Base-by-base conservation (phyloP, 1,140 invertebrate species). In the Rhyacophila brunnea region DNA sequence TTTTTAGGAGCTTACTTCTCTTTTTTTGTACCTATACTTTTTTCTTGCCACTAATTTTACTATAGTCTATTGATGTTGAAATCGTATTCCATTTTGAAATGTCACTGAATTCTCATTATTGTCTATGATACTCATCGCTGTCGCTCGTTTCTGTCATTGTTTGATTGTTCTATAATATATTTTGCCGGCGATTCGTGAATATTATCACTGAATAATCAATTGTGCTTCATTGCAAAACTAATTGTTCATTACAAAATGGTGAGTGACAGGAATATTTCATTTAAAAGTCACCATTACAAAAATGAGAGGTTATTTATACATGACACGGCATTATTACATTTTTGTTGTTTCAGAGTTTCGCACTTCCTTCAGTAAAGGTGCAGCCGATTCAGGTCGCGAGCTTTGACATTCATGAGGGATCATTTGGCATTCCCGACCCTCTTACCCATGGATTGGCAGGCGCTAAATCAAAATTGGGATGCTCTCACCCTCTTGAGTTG, bases 341-440 rank as follows among this genome's bases (percentile, higher is more conserved):
- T 14, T 65, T 65, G 62, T 43, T 36, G 64, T 79, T 80, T 60
- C 65, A 83, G 83, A 83, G 81, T 77, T 83, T 83, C 49, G 80
- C 75, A 50, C 72, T 82, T 45, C 74, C 80, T 18, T 68, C 79
- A 17, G n/a, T 82, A 0, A 78, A 80, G 68, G 70, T 78, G 17
- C 78, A 76, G 58, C 70, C 54, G 28, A 36, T 38, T 19, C 36
- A 40, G 23, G 48, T 36, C 46, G 53, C 35, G 7, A 47, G 58
- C 17, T 58, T 58, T 50, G 48, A 46, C 13, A 34, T 74, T 32
- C 66, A 69, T 28, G 74, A 74, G 52, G 75, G 74, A 2, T 64
- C 69, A 9, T 84, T 80, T 66, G 83, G 79, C 17, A 58, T 84
- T 36, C 70, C 79, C 6, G 75, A 77, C 60, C 77, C 80, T 0